Evolutionary conservation across 2,888 invertebrate genomes (phyloP).

Genomic region (Koerneria pararmatus): DNA sequence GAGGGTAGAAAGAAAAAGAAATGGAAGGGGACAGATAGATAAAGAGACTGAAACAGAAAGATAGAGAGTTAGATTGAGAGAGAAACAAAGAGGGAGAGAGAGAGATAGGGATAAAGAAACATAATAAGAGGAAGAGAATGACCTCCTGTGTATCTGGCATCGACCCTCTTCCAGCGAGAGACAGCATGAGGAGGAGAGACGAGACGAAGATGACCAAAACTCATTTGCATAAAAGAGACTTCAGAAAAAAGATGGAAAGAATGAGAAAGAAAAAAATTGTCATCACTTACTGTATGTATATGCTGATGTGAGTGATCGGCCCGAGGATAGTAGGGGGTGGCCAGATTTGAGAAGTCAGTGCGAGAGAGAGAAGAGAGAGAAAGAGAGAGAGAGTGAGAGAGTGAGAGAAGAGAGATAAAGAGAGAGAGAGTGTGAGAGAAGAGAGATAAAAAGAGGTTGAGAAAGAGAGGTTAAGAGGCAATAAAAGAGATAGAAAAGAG

Average conservation of each 20-base stretch:
- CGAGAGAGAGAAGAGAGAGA: background rate
- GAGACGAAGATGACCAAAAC: slow-evolving; percentile 32
- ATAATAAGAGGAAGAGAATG: background rate
- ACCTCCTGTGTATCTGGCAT: too few relatives aligned
- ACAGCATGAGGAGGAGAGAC: too few relatives aligned
- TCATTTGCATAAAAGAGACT: slow-evolving; percentile 24
- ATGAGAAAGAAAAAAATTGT: background rate
- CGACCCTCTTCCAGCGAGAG: too few relatives aligned
- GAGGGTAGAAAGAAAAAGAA: background rate
- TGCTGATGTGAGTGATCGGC: too few relatives aligned
- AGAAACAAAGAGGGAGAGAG: background rate
- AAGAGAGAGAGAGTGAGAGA: slow-evolving; percentile 16
- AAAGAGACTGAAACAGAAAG: slow-evolving; percentile 2
- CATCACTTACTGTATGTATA: too few relatives aligned
- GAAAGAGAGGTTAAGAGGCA: background rate
- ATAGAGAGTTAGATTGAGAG: slow-evolving; percentile 1
- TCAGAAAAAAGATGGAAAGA: background rate
- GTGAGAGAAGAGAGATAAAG: background rate
- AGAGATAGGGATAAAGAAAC: slow-evolving; percentile 8
- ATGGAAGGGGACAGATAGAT: background rate
- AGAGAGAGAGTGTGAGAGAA: slow-evolving; percentile 7
- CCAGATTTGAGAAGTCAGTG: too few relatives aligned
- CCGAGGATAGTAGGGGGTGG: too few relatives aligned
- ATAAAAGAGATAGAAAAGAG: background rate
- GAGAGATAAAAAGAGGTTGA: background rate